Evolutionary conservation across 2,888 invertebrate species (phyloP).

Genomic region (Fragum sueziense): DNA sequence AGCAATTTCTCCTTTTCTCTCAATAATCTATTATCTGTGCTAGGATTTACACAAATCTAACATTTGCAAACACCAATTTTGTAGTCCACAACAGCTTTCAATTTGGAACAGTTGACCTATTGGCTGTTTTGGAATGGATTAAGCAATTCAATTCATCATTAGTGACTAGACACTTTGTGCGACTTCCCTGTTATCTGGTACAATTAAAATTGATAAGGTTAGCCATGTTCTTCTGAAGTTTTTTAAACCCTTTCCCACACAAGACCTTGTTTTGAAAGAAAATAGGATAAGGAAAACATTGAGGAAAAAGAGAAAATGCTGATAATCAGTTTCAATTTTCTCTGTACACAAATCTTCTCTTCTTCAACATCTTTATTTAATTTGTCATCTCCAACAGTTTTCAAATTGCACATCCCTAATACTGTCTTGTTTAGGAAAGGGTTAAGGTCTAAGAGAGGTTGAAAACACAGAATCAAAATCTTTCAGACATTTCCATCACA

Average conservation of each 20-base stretch:
- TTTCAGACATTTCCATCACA: not conserved
- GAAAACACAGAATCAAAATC: not conserved
- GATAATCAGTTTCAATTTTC: not conserved
- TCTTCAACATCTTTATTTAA: not conserved
- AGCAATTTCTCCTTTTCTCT: not conserved
- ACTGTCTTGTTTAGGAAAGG: not conserved
- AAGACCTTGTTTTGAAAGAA: not conserved
- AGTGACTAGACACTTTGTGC: not conserved
- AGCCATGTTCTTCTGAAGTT: not conserved
- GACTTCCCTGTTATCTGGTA: not conserved
- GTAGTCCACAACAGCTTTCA: not conserved
- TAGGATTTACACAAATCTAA: not conserved
- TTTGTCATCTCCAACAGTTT: not conserved
- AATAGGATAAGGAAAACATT: not conserved
- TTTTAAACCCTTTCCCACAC: not conserved
- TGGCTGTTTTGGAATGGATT: not conserved
- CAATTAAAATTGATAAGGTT: not conserved
- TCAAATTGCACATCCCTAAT: not conserved
- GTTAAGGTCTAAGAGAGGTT: not conserved
- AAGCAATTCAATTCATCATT: not conserved
- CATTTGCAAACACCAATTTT: not conserved
- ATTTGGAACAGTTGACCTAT: not conserved
- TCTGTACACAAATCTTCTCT: not conserved
- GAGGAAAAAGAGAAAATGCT: slow-evolving; percentile 8
- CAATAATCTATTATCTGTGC: too few relatives aligned